Conservation (phyloP, 2,113 vertebrate species). For the Amazona guildingii region DNA sequence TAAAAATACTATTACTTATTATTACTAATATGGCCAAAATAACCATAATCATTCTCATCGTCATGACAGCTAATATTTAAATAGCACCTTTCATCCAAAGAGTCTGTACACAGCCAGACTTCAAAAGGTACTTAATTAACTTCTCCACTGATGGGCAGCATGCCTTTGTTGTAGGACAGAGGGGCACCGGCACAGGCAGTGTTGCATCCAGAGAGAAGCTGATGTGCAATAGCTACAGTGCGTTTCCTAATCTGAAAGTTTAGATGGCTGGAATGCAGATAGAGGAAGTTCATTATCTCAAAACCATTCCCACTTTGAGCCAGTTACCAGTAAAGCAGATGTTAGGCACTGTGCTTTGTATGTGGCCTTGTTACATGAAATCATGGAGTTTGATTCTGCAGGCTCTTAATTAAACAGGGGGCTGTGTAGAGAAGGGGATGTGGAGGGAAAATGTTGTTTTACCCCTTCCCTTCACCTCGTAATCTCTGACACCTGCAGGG, state of each 20-base stretch:
- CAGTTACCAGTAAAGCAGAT: neutral
- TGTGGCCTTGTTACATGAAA: neutral
- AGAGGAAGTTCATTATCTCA: conserved; percentile 16
- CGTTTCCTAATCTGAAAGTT: neutral
- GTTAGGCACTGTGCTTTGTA: neutral
- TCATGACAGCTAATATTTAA: neutral
- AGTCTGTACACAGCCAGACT: neutral
- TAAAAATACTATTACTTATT: neutral
- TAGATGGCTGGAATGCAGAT: neutral
- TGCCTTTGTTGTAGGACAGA: neutral
- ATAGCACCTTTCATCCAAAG: neutral
- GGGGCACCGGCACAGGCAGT: neutral
- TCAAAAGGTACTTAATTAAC: neutral
- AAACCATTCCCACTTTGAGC: neutral
- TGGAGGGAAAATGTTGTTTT: neutral
- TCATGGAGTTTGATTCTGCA: neutral
- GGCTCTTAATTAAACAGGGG: neutral
- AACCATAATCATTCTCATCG: neutral
- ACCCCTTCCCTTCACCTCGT: no score
- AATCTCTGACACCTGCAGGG: neutral
- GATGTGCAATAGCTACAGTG: rapidly evolving
- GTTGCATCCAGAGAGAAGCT: neutral
- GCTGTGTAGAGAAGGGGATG: neutral
- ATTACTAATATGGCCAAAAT: neutral
- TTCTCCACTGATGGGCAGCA: neutral